Percentiles rank a stretch among this genome's conserved stretches.
phyloP scores from a whole-genome alignment of 1,140 invertebrate species.

The Lepidurus arcticus region DNA sequence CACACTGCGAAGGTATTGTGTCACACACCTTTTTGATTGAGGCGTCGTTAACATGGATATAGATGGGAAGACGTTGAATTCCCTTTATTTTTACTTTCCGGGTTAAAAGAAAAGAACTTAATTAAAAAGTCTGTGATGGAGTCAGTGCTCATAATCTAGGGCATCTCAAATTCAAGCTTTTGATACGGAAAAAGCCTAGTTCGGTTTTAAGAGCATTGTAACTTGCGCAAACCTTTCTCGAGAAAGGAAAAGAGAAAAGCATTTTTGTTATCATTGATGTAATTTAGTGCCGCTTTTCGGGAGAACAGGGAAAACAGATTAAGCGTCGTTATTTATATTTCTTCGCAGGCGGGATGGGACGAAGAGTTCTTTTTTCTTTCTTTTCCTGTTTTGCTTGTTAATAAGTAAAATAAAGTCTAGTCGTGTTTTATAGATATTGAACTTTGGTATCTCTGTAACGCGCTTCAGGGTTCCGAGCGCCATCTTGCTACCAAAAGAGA shows the following conservation, averaged over 20 bases:
- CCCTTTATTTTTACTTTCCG: no score
- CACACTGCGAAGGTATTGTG: constrained; percentile 83
- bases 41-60: no score
- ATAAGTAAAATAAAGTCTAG: constrained; percentile 12
- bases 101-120: no score
- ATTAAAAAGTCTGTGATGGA: no score
- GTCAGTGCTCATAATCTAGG: no score
- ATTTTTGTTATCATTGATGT: neutral
- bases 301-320: constrained; percentile 3
- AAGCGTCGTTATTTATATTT: constrained; percentile 10
- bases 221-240: neutral
- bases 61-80: no score
- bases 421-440: neutral
- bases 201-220: neutral
- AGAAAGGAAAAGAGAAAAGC: neutral
- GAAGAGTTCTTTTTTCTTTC: neutral
- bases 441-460: neutral
- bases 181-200: neutral
- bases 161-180: no score
- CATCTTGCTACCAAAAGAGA: neutral
- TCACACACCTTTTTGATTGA: neutral
- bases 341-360: neutral
- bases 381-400: neutral
- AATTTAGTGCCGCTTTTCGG: neutral
- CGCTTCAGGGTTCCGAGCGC: neutral